A percentile compares a stretch with the other conserved stretches of the same genome.
These are phyloP conservation scores for Eristalis tenax DNA, from an alignment of 2,888 invertebrate genomes.

Conservation along the genomic window DNA sequence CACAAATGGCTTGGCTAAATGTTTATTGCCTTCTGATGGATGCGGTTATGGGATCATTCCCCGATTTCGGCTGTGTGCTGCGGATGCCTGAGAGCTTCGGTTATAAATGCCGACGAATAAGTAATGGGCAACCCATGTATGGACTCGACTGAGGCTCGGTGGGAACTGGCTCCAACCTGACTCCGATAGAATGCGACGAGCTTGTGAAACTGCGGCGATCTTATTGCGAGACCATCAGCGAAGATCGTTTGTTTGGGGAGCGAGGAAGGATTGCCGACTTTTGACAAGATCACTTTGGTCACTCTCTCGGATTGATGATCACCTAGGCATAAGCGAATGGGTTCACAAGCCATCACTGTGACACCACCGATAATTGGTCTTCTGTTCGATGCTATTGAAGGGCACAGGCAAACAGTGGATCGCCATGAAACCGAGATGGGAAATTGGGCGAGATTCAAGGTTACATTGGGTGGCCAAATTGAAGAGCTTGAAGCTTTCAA, in stretches of 20 bases:
- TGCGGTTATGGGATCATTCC: background rate
- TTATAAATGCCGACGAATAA: background rate
- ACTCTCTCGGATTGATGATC: no score
- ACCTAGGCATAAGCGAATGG: no score
- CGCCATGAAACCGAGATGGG: no score
- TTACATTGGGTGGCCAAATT: no score
- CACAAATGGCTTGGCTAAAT: conserved; percentile 51
- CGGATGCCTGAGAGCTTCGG: background rate
- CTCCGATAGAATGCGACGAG: background rate
- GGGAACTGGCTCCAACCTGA: background rate
- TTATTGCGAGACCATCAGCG: background rate
- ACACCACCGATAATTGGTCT: no score
- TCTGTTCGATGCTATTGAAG: no score
- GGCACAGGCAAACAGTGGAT: no score
- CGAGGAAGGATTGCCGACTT: background rate
- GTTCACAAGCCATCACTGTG: no score
- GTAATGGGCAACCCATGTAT: background rate
- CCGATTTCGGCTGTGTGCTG: background rate
- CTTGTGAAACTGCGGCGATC: background rate
- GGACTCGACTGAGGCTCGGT: background rate
- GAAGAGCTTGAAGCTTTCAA: no score
- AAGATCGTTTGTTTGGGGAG: background rate
- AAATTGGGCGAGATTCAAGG: no score
- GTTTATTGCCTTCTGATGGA: conserved; percentile 47
- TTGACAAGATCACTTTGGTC: no score